These are phyloP conservation scores for Cyclopterus lumpus DNA, from an alignment of 2,797 vertebrate genomes.

Conservation along the genomic window DNA sequence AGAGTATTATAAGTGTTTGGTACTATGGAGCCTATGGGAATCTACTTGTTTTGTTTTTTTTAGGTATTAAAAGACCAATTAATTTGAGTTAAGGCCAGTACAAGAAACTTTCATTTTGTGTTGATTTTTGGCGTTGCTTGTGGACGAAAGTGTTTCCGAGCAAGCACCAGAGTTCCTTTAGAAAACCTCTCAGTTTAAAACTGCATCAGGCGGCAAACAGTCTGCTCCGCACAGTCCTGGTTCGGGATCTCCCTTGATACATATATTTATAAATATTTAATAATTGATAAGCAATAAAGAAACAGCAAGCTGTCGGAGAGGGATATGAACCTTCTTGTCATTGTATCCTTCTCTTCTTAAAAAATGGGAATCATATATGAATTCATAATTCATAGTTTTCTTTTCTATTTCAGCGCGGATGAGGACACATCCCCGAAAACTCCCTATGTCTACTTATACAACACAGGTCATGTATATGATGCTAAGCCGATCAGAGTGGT, in stretches of 20 bases:
- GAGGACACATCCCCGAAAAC: slow-evolving; percentile 64
- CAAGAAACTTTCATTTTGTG: neutral
- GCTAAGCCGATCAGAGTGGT: slow-evolving; percentile 66
- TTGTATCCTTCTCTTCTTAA: neutral
- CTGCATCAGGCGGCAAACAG: neutral
- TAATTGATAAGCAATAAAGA: neutral
- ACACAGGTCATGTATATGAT: slow-evolving; percentile 71
- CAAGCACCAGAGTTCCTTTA: neutral
- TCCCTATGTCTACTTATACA: slow-evolving; percentile 74
- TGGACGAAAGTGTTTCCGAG: neutral
- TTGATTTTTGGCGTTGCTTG: neutral
- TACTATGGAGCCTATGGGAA: neutral
- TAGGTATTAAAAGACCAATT: neutral
- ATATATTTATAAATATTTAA: neutral
- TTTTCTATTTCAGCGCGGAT: slow-evolving; percentile 68
- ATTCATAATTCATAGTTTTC: neutral
- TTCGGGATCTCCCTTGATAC: neutral
- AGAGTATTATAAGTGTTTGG: neutral
- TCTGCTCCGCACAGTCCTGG: too few species aligned
- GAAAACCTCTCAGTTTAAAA: neutral
- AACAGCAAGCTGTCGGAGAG: neutral
- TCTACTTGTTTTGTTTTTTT: too few species aligned
- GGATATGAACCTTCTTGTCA: neutral
- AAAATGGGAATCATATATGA: too few species aligned
- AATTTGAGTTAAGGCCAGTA: neutral